phyloP scores from a whole-genome alignment of 2,113 vertebrate species.

The Brachyhypopomus occidentalis region DNA sequence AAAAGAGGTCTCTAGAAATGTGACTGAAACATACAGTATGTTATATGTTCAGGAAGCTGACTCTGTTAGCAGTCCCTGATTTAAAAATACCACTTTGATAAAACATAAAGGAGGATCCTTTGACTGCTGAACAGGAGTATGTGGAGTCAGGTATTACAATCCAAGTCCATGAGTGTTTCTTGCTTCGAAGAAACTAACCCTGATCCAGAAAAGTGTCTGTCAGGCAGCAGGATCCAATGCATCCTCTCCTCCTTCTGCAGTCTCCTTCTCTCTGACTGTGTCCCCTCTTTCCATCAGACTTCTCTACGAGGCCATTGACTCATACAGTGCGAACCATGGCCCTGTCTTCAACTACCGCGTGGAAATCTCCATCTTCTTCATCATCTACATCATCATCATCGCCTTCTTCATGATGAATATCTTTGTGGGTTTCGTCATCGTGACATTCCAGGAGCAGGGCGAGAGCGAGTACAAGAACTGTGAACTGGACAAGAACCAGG shows the following conservation, averaged over 20 bases:
- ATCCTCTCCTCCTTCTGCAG: neutral
- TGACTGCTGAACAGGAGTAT: neutral
- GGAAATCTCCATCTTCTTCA: slow-evolving; percentile 99
- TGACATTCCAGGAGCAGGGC: slow-evolving; percentile 98
- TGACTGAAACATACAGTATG: too few relatives aligned
- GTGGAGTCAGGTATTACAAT: neutral
- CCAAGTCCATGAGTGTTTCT: too few relatives aligned
- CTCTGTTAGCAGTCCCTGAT: too few relatives aligned
- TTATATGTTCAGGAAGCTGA: too few relatives aligned
- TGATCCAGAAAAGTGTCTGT: too few relatives aligned
- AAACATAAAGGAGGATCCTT: too few relatives aligned
- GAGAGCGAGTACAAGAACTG: slow-evolving; percentile 99
- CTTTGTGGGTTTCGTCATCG: slow-evolving; percentile 99
- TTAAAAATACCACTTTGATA: too few relatives aligned
- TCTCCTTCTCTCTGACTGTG: neutral
- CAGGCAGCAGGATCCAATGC: too few relatives aligned
- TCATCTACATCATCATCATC: slow-evolving; percentile 99
- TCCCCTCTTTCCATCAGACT: slow-evolving; percentile 72
- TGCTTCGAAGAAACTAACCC: too few relatives aligned
- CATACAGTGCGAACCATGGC: slow-evolving; percentile 92
- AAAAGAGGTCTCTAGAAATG: too few relatives aligned
- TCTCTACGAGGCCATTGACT: slow-evolving; percentile 97
- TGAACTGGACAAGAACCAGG: slow-evolving; percentile 99
- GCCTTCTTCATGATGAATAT: slow-evolving; percentile 99
- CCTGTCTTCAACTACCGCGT: slow-evolving; percentile 97